A percentile compares a stretch with the other conserved stretches of the same genome.
phyloP scores from a whole-genome alignment of 2,113 vertebrate genomes.

The Ibidorhyncha struthersii region DNA sequence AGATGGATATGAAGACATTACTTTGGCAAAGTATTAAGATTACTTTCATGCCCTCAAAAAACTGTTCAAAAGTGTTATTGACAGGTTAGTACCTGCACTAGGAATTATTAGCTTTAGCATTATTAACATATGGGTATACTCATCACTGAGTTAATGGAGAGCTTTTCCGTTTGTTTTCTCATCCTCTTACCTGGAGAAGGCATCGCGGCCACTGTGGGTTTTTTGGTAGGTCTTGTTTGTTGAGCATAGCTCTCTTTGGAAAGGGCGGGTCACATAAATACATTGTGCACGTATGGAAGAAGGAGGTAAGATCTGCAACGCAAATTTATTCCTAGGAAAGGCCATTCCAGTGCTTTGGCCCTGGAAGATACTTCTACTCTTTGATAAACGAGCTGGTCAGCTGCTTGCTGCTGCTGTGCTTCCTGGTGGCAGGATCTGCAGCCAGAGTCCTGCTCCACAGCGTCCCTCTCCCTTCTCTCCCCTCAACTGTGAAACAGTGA shows the following conservation, averaged over 20 bases:
- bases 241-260: neutral
- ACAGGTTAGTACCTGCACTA: neutral
- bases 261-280: neutral
- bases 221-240: neutral
- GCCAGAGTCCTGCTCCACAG: neutral
- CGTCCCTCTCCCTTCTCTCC: neutral
- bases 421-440: neutral
- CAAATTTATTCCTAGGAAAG: neutral
- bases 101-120: neutral
- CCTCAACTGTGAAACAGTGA: neutral
- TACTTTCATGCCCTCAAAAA: neutral
- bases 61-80: neutral
- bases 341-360: neutral
- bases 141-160: neutral
- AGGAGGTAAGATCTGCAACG: neutral
- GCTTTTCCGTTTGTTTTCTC: neutral
- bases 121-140: neutral
- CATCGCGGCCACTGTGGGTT: neutral
- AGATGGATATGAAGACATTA: neutral
- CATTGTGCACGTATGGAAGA: neutral
- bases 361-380: neutral
- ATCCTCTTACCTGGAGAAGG: neutral
- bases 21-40: neutral
- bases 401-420: neutral
- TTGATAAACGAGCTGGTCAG: accelerated